phyloP scores from a whole-genome alignment of 2,888 invertebrate genomes.

The Brachyptera putata region DNA sequence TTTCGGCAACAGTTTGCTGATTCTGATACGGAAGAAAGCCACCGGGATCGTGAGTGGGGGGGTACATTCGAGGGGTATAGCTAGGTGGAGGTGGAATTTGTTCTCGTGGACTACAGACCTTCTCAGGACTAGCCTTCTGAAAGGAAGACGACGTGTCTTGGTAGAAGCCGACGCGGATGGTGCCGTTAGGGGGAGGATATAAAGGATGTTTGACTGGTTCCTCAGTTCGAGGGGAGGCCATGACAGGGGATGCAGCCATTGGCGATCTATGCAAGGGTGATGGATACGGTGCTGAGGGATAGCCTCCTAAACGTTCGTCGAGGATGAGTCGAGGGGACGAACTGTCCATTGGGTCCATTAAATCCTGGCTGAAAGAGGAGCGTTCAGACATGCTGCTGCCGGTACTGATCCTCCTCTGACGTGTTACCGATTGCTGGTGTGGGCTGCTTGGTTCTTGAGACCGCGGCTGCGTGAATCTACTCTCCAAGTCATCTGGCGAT shows the following conservation, averaged over 20 bases:
- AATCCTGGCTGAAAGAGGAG: conserved; percentile 67
- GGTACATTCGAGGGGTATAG: conserved; percentile 28
- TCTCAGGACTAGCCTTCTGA: conserved; percentile 39
- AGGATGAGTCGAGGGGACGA: conserved; percentile 48
- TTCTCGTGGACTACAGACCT: conserved; percentile 29
- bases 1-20: neutral
- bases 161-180: conserved; percentile 82
- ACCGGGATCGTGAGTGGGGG: conserved; percentile 26
- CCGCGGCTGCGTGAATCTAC: too few relatives aligned
- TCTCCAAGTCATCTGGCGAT: too few relatives aligned
- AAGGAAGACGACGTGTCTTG: conserved; percentile 59
- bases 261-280: conserved; percentile 62
- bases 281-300: conserved; percentile 63
- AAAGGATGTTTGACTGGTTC: conserved; percentile 58
- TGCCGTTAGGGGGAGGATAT: conserved; percentile 72
- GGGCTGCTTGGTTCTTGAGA: conserved; percentile 13
- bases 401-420: conserved; percentile 69
- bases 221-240: conserved; percentile 70
- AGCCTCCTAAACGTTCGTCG: conserved; percentile 55
- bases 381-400: conserved; percentile 76
- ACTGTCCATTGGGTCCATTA: conserved; percentile 37
- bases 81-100: conserved; percentile 27
- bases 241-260: conserved; percentile 43
- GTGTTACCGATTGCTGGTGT: conserved; percentile 36
- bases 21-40: conserved; percentile 26